phyloP scores from a whole-genome alignment of 2,113 vertebrate species.

The Sakesphorus luctuosus region DNA sequence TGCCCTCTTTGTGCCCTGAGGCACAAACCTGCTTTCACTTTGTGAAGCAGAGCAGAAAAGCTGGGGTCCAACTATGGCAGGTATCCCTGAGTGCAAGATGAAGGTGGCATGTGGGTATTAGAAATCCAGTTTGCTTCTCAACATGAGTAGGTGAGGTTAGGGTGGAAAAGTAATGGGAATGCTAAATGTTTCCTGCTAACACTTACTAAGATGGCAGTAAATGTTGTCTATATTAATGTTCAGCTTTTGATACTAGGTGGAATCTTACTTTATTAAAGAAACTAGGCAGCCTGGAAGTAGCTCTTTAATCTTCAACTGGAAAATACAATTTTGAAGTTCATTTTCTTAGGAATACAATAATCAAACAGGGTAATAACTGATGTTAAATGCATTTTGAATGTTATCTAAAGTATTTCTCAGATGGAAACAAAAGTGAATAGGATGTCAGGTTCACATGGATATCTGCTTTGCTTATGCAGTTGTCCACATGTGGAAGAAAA shows the following conservation, averaged over 20 bases:
- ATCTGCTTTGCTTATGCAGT: conserved; percentile 29
- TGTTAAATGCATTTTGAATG: conserved; percentile 62
- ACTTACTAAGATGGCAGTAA: conserved; percentile 61
- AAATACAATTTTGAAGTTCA: conserved; percentile 73
- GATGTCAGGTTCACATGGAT: conserved; percentile 1
- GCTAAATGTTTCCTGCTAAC: conserved; percentile 66
- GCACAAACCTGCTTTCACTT: conserved; percentile 29
- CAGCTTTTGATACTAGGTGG: conserved; percentile 63
- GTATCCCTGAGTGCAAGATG: neutral
- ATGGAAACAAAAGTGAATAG: conserved; percentile 52
- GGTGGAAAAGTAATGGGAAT: conserved; percentile 67
- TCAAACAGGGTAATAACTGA: conserved; percentile 63
- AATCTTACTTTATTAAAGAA: conserved; percentile 74
- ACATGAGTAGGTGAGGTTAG: conserved; percentile 38
- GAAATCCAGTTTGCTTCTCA: conserved; percentile 30
- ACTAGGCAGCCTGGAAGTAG: conserved; percentile 64
- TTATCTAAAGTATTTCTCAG: conserved; percentile 66
- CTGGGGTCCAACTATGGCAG: neutral
- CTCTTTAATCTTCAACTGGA: conserved; percentile 76
- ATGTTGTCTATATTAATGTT: conserved; percentile 74
- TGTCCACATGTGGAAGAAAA: neutral
- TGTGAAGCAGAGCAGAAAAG: conserved; percentile 14
- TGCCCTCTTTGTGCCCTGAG: neutral
- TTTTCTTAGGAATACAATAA: conserved; percentile 69
- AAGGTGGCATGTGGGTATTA: neutral